Base-by-base conservation (phyloP, 2,113 vertebrate genomes). In the Thalassoma bifasciatum region DNA sequence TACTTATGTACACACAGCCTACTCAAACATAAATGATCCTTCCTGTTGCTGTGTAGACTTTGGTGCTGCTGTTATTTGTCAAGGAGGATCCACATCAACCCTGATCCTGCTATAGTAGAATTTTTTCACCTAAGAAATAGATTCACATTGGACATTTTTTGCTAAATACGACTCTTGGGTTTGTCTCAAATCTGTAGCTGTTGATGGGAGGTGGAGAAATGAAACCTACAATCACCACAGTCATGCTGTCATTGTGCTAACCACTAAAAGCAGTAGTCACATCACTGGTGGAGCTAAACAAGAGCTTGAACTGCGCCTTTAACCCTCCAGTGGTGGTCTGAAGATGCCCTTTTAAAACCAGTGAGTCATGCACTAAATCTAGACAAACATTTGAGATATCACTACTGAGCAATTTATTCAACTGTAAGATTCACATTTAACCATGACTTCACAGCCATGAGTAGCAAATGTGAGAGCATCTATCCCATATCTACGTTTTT, bases 161-260 rank as follows among this genome's bases (percentile, higher is more conserved):
- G 17, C 53, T 62, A 8, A 44, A 38, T 64, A 19, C 47, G 26
- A 54, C 62, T 19, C 71, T 30, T 56, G 64, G 24, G 8, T 36
- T 73, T 44, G 24, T 54, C 44, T 81, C 24, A 47, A 37, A 44
- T 50, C 49, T 34, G 10, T 7, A 3, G 47, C 26, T 76, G 72
- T 81, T 83, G 81, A 79, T 44, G 14, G 52, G 58, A 72, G 79
- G 68, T 57, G 79, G 79, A 81, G 76, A 58, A 58, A 42, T 42
- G 40, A 75, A 86, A 61, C 75, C 59, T 86, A 24, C 77, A 87
- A 82, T 89, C 46, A 61, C 44, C 72, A 40, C 74, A 67, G 50
- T 37, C 42, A 37, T 77, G 59, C 77, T 68, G 59, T 66, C 60
- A 68, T 59, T 56, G 54, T 16, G 37, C 63, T 54, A 19, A 73